Conservation (phyloP, 1,140 invertebrate genomes). For the Hyposmocoma kahamanoa region DNA sequence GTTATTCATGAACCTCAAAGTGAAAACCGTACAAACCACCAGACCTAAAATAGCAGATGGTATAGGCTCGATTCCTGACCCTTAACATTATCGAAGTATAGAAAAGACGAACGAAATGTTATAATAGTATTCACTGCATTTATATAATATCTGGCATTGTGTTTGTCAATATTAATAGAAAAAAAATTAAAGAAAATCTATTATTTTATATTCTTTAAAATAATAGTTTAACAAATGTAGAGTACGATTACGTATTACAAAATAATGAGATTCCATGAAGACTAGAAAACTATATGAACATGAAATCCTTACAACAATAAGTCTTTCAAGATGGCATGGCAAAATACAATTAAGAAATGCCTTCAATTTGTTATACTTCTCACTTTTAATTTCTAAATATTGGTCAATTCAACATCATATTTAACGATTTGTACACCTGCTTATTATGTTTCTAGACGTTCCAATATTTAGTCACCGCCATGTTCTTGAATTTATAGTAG, state of each 20-base stretch:
- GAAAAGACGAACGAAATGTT: slow-evolving; percentile 10
- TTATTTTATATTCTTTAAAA: slow-evolving; percentile 29
- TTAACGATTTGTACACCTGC: slow-evolving; percentile 68
- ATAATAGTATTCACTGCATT: slow-evolving; percentile 15
- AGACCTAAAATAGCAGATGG: no score
- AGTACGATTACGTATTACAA: no score
- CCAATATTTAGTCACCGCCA: slow-evolving; percentile 52
- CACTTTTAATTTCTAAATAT: slow-evolving; percentile 59
- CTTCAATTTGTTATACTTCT: slow-evolving; percentile 42
- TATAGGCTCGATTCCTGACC: no score
- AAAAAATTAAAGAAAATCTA: slow-evolving; percentile 26
- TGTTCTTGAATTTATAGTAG: slow-evolving; percentile 36
- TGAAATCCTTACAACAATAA: slow-evolving; percentile 70
- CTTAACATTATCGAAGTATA: slow-evolving; percentile 12
- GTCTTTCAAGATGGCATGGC: slow-evolving; percentile 68
- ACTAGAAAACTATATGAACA: slow-evolving; percentile 71
- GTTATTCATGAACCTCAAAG: no score
- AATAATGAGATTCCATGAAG: slow-evolving; percentile 69
- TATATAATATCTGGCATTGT: slow-evolving; percentile 27
- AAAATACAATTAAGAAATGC: slow-evolving; percentile 66
- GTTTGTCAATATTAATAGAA: slow-evolving; percentile 26
- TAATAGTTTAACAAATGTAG: slow-evolving; percentile 41
- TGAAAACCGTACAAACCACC: no score
- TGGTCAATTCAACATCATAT: slow-evolving; percentile 59
- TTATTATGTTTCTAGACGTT: slow-evolving; percentile 53